Conservation (phyloP, 2,797 vertebrate genomes). For the Sebastes itinus region DNA sequence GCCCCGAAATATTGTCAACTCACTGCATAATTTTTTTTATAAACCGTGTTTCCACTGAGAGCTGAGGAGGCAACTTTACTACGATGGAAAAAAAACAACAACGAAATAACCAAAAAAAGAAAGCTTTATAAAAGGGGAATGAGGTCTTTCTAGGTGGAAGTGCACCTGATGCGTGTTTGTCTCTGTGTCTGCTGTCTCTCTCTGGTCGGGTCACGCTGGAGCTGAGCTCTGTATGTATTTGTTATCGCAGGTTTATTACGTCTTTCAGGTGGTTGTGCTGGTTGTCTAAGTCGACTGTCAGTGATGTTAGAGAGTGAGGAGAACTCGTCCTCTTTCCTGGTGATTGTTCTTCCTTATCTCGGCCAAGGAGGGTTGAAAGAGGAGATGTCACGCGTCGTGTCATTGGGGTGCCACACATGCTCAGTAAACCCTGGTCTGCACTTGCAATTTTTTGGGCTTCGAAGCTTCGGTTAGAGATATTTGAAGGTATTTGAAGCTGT, state of each 20-base stretch:
- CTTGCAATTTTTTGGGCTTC: no score
- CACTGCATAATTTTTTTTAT: slow-evolving; percentile 27
- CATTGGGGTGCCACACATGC: no score
- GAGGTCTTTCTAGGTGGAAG: slow-evolving; percentile 53
- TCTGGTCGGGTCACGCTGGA: slow-evolving; percentile 40
- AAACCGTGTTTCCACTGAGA: slow-evolving; percentile 30
- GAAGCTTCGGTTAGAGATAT: no score
- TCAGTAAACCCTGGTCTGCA: no score
- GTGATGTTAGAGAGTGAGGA: background rate
- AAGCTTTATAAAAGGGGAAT: slow-evolving; percentile 61
- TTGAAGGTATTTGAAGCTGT: no score
- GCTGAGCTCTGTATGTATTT: slow-evolving; percentile 5
- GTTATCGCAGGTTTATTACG: slow-evolving; percentile 11
- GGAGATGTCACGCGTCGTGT: no score
- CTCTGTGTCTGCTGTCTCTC: slow-evolving; percentile 45
- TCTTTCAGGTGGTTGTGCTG: slow-evolving; percentile 1
- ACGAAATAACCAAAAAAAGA: slow-evolving; percentile 34
- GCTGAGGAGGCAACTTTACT: slow-evolving; percentile 41
- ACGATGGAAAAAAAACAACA: background rate
- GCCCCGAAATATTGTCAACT: slow-evolving; percentile 46
- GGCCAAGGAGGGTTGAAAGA: no score
- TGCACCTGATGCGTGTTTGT: slow-evolving; percentile 26
- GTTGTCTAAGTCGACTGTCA: background rate
- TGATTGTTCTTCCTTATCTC: slow-evolving; percentile 17
- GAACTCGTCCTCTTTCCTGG: slow-evolving; percentile 12